These are phyloP conservation scores for Kuschelorhynchus macadamiae DNA, from an alignment of 2,888 invertebrate species.

Conservation along the genomic window DNA sequence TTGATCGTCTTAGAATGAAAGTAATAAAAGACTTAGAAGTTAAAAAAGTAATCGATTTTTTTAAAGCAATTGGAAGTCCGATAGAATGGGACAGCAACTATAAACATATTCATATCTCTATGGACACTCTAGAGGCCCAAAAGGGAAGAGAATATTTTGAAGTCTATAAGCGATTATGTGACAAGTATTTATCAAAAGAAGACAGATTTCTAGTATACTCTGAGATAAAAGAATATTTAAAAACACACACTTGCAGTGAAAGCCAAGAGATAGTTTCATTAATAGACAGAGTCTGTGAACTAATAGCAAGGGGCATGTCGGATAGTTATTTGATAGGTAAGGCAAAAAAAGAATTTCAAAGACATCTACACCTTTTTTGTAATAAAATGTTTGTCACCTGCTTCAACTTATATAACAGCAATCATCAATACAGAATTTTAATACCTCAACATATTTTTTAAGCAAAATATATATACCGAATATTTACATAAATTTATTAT, in stretches of 20 bases:
- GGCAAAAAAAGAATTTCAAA: conserved; percentile 1
- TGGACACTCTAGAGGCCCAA: conserved; percentile 88
- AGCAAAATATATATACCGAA: too few relatives aligned
- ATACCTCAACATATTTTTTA: too few relatives aligned
- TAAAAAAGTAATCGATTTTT: conserved; percentile 74
- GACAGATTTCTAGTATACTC: conserved; percentile 80
- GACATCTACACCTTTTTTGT: too few relatives aligned
- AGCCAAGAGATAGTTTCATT: conserved; percentile 75
- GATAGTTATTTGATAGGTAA: conserved; percentile 58
- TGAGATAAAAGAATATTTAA: conserved; percentile 78
- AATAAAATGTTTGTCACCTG: conserved; percentile 52
- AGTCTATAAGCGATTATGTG: conserved; percentile 79
- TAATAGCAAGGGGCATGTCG: conserved; percentile 76
- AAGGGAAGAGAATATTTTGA: conserved; percentile 80
- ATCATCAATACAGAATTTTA: too few relatives aligned
- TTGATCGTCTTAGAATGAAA: conserved; percentile 77
- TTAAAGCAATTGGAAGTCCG: conserved; percentile 76
- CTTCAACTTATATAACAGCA: too few relatives aligned
- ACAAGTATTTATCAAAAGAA: conserved; percentile 73
- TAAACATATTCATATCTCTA: conserved; percentile 76
- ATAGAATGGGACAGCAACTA: conserved; percentile 71
- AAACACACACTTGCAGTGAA: conserved; percentile 72
- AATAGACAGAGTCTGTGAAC: conserved; percentile 80
- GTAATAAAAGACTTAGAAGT: conserved; percentile 75
- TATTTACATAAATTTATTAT: too few relatives aligned